Base-by-base conservation (phyloP, 2,113 vertebrate genomes). In the Pogonocichla stellata region DNA sequence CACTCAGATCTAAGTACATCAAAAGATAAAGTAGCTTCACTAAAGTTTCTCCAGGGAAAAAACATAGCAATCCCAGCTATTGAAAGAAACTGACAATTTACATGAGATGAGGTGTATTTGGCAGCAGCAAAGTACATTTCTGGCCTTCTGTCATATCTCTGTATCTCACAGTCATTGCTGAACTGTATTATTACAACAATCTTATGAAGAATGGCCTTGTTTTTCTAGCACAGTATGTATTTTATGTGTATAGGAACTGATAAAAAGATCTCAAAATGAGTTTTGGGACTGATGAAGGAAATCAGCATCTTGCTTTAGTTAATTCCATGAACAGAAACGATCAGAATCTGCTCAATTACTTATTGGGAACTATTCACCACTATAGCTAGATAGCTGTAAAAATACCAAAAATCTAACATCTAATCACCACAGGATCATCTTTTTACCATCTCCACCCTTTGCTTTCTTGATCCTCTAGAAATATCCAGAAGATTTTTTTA, bases 61-160 rank as follows among this genome's bases (percentile, higher is more conserved):
- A 43, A 77, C 25, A n/a, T 51, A 90, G n/a, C 51, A 88, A 87
- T 64, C 83, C 54, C 45, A 88, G 17, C 26, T 56, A 69, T 42
- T 73, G 74, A 96, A 34, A 95, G 54, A 89, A 95, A 80, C 28
- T 60, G 43, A 54, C 47, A 86, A 93, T 95, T 92, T 92, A 88
- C 60, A 56, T 64, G 60, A 88, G 61, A 83, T 86, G 56, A 95
- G 60, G 51, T 90, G 25, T 42, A 84, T 88, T 54, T 93, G 86
- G 86, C 92, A 93, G 54, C 58, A 91, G 14, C 14, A 77, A 70
- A 88, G 54, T 38, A 57, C 48, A 45, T 88, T 92, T 85, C 82
- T 92, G 53, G 23, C n/a, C 28, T 26, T 57, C 62, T 91, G 7
- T 64, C 45, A 28, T 47, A 90, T 61, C 80, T 85, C 16, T 80